Conservation (phyloP, 1,140 invertebrate genomes). For the Phenacoccus solenopsis region DNA sequence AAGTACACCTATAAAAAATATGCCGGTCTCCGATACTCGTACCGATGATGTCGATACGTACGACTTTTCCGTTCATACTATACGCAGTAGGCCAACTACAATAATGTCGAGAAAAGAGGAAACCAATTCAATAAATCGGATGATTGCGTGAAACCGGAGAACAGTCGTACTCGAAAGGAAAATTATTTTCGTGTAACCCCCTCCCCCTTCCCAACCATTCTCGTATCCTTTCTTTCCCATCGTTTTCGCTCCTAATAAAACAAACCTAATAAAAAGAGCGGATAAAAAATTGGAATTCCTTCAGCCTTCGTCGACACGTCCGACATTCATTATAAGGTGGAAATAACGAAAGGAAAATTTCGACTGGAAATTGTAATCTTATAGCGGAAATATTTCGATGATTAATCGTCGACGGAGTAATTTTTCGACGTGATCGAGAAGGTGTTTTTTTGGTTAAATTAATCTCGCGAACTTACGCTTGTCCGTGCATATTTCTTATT, state of each 20-base stretch:
- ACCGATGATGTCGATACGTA: too few species aligned
- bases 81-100: background rate
- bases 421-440: too few species aligned
- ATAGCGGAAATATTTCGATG: background rate
- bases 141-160: background rate
- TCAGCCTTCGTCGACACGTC: background rate
- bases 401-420: background rate
- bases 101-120: background rate
- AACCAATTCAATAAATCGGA: conserved; percentile 2
- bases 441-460: too few species aligned
- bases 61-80: too few species aligned
- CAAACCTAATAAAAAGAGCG: background rate
- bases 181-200: background rate
- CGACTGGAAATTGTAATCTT: background rate
- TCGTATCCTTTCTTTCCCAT: background rate
- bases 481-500: too few species aligned
- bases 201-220: background rate
- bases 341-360: background rate
- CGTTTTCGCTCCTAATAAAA: background rate
- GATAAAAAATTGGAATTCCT: background rate
- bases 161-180: background rate
- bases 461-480: too few species aligned
- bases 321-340: background rate
- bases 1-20: too few species aligned
- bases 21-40: background rate